Percentiles rank a stretch among this genome's conserved stretches.
These are phyloP conservation scores for Xestia xanthographa DNA, from an alignment of 2,888 invertebrate species.

Conservation along the genomic window DNA sequence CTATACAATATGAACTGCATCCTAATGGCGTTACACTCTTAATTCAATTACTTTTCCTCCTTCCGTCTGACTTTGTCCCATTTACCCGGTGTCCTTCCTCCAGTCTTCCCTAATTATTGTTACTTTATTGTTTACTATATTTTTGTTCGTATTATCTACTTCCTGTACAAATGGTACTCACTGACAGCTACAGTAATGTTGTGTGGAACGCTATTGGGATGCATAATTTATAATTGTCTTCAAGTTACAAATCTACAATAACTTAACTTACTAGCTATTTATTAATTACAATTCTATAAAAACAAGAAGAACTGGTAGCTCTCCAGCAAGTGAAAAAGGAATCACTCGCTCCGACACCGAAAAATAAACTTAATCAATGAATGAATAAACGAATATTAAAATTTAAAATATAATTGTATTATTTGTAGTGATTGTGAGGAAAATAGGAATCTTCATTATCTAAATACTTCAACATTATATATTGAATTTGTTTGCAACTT, in stretches of 20 bases:
- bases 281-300: constrained; percentile 32
- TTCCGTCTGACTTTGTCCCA: too few relatives aligned
- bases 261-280: constrained; percentile 34
- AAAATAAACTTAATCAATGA: constrained; percentile 36
- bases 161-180: background rate
- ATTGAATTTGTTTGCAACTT: constrained; percentile 56
- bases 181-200: background rate
- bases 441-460: constrained; percentile 17
- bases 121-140: background rate
- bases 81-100: too few relatives aligned
- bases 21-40: constrained; percentile 1
- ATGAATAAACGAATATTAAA: constrained; percentile 43
- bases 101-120: background rate
- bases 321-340: constrained; percentile 20
- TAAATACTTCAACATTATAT: constrained; percentile 45
- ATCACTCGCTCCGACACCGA: constrained; percentile 12
- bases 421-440: constrained; percentile 40
- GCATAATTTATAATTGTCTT: constrained; percentile 24
- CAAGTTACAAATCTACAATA: constrained; percentile 16
- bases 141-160: background rate
- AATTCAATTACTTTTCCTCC: background rate
- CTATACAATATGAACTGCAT: constrained; percentile 8
- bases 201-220: constrained; percentile 14
- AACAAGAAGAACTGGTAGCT: constrained; percentile 25
- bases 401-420: constrained; percentile 36